Conservation (phyloP, 1,140 invertebrate species). For the Drosophila sp. region DNA sequence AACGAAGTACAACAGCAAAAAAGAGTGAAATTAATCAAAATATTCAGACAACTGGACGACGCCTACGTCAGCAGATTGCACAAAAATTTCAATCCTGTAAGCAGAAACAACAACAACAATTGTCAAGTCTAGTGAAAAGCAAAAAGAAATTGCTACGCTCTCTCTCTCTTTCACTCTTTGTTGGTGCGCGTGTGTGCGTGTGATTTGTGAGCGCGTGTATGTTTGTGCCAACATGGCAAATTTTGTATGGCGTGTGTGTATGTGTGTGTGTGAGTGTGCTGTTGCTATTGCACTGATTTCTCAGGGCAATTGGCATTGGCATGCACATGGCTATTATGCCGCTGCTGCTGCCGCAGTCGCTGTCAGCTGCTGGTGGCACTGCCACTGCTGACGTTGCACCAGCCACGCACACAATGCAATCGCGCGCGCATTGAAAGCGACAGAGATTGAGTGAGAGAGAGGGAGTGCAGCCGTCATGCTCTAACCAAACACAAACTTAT, state of each 20-base stretch:
- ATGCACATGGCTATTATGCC: slow-evolving; percentile 40
- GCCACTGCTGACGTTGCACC: slow-evolving; percentile 47
- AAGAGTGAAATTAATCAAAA: slow-evolving; percentile 8
- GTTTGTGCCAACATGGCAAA: slow-evolving; percentile 53
- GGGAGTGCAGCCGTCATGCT: background rate
- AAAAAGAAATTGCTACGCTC: slow-evolving; percentile 49
- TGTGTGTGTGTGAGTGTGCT: slow-evolving; percentile 16
- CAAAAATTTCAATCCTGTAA: slow-evolving; percentile 53
- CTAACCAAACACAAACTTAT: slow-evolving; percentile 15
- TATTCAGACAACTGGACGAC: slow-evolving; percentile 34
- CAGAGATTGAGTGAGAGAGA: slow-evolving; percentile 5
- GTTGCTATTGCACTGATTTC: slow-evolving; percentile 33
- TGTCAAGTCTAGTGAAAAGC: slow-evolving; percentile 39
- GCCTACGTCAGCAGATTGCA: slow-evolving; percentile 66
- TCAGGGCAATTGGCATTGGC: slow-evolving; percentile 40
- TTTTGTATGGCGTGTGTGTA: slow-evolving; percentile 52
- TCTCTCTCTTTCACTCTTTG: slow-evolving; percentile 14
- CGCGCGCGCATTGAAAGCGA: slow-evolving; percentile 7
- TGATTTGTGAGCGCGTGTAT: slow-evolving; percentile 13
- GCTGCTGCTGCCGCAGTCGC: background rate
- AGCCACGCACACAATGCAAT: slow-evolving; percentile 33
- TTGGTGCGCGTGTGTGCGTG: background rate
- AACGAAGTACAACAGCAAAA: slow-evolving; percentile 20
- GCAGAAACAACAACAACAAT: slow-evolving; percentile 34
- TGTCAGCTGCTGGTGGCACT: slow-evolving; percentile 25